phyloP scores from a whole-genome alignment of 2,797 vertebrate genomes.

The Hydrolagus colliei region DNA sequence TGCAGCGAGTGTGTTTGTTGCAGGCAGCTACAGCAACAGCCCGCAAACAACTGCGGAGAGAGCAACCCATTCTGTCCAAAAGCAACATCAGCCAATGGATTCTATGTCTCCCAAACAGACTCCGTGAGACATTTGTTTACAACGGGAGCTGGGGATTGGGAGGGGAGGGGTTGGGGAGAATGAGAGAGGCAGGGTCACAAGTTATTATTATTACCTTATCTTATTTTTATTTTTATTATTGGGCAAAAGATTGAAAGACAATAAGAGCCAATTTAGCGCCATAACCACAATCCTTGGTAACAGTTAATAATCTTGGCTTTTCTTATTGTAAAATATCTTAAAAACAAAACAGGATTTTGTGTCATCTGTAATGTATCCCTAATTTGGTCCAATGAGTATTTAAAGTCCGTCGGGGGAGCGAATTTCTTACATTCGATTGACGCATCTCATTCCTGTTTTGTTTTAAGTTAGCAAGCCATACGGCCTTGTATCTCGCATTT shows the following conservation, averaged over 20 bases:
- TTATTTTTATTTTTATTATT: too few relatives aligned
- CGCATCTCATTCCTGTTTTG: conserved; percentile 43
- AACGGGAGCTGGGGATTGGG: too few relatives aligned
- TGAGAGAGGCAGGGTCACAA: too few relatives aligned
- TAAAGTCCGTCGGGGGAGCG: background rate
- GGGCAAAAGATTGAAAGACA: background rate
- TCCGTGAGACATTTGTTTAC: too few relatives aligned
- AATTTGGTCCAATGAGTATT: conserved; percentile 28
- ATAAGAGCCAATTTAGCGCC: background rate
- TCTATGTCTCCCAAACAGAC: too few relatives aligned
- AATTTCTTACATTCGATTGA: background rate
- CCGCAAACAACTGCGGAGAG: too few relatives aligned
- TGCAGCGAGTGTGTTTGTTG: too few relatives aligned
- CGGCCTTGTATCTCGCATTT: conserved; percentile 47
- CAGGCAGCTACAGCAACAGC: too few relatives aligned
- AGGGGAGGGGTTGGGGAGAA: background rate
- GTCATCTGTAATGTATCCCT: conserved; percentile 18
- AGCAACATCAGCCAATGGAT: too few relatives aligned
- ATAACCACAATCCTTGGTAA: too few relatives aligned
- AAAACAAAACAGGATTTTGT: conserved; percentile 13
- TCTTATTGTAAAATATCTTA: background rate
- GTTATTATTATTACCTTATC: too few relatives aligned
- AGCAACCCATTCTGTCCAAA: too few relatives aligned
- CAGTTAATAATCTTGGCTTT: background rate
- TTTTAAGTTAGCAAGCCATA: conserved; percentile 68